Evolutionary conservation across 2,888 invertebrate species (phyloP).

Genomic region (Drosophila nr. fundita): DNA sequence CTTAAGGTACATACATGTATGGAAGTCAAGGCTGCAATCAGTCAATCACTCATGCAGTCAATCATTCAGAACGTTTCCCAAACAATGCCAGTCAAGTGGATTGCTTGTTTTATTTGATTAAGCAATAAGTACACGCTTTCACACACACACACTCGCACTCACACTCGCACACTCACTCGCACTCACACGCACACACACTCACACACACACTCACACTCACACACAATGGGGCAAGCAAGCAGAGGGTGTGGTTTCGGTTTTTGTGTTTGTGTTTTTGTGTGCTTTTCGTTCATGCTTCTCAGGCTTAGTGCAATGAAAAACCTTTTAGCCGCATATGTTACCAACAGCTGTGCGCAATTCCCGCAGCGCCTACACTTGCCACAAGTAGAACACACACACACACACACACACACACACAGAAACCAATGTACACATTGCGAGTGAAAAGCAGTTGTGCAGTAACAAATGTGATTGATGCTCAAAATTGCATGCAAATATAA

Average conservation of each 20-base stretch:
- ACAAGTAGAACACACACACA: slow-evolving; percentile 10
- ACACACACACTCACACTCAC: background rate
- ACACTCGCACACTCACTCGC: background rate
- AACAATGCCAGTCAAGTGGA: slow-evolving; percentile 44
- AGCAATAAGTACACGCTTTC: slow-evolving; percentile 38
- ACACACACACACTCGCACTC: slow-evolving; percentile 1
- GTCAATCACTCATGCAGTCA: slow-evolving; percentile 47
- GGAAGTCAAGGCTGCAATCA: slow-evolving; percentile 11
- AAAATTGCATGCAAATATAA: slow-evolving; percentile 43
- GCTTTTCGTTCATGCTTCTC: slow-evolving; percentile 23
- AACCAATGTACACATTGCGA: background rate
- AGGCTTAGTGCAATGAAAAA: slow-evolving; percentile 36
- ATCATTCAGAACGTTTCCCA: slow-evolving; percentile 35
- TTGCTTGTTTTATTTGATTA: slow-evolving; percentile 52
- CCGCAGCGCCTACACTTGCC: slow-evolving; percentile 3
- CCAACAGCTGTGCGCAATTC: slow-evolving; percentile 15
- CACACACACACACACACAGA: slow-evolving; percentile 3
- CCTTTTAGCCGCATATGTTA: slow-evolving; percentile 33
- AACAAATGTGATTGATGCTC: slow-evolving; percentile 56
- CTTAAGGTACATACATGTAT: background rate
- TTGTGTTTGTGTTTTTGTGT: slow-evolving; percentile 15
- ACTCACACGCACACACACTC: background rate
- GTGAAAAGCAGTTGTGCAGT: slow-evolving; percentile 32
- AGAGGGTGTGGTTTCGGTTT: slow-evolving; percentile 8
- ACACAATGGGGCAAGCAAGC: background rate